phyloP scores from a whole-genome alignment of 1,140 invertebrate species.

The Hyles vespertilio region DNA sequence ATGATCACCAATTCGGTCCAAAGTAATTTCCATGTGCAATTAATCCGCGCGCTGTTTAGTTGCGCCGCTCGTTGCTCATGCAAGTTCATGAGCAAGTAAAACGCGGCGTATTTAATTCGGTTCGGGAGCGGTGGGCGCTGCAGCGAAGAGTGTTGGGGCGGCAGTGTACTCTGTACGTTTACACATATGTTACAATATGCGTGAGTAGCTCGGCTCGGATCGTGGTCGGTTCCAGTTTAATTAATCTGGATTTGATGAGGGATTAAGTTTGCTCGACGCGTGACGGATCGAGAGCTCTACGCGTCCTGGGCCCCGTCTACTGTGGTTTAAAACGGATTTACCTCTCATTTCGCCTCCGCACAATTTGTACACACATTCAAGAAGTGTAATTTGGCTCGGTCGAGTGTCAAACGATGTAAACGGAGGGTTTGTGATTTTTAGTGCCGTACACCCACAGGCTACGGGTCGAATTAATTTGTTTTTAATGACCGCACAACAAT shows the following conservation, averaged over 20 bases:
- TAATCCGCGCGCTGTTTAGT: too few relatives aligned
- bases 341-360: constrained; percentile 51
- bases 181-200: constrained; percentile 34
- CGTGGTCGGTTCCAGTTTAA: constrained; percentile 63
- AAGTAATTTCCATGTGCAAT: too few relatives aligned
- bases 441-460: too few relatives aligned
- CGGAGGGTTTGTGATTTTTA: not conserved
- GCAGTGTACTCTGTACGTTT: too few relatives aligned
- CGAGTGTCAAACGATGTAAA: not conserved
- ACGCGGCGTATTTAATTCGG: too few relatives aligned
- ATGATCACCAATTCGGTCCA: too few relatives aligned
- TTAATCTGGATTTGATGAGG: constrained; percentile 73
- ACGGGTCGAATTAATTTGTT: too few relatives aligned
- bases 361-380: constrained; percentile 57
- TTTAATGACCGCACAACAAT: too few relatives aligned
- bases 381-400: constrained; percentile 31
- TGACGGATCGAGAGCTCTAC: constrained; percentile 63
- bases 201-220: constrained; percentile 35
- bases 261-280: constrained; percentile 65
- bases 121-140: too few relatives aligned
- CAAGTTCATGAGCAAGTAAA: too few relatives aligned
- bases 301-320: constrained; percentile 42
- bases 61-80: too few relatives aligned
- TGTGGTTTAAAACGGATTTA: constrained; percentile 65
- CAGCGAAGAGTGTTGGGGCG: not conserved